Evolutionary conservation across 1,140 invertebrate genomes (phyloP).

Genomic region (Magallana ariakensis): DNA sequence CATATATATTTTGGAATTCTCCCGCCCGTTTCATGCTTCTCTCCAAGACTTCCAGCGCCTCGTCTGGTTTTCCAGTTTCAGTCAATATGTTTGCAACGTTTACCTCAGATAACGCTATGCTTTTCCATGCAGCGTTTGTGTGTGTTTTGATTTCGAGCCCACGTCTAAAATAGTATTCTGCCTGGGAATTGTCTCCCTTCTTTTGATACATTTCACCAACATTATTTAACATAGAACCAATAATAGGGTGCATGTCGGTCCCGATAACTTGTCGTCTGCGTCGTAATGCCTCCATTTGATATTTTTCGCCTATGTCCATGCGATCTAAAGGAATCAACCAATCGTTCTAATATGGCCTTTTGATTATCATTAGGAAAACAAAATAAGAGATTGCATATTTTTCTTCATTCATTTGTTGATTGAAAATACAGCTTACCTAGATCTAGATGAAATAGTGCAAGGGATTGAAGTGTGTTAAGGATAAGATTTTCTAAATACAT

Average conservation of each 20-base stretch:
- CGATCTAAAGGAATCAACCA: conserved; percentile 21
- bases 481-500: conserved; percentile 48
- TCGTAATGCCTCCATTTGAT: conserved; percentile 49
- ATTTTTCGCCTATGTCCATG: conserved; percentile 47
- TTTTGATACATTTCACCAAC: conserved; percentile 51
- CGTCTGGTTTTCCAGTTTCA: conserved; percentile 31
- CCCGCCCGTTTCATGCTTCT: neutral
- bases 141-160: conserved; percentile 52
- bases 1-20: neutral
- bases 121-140: conserved; percentile 50
- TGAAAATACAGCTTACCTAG: conserved; percentile 26
- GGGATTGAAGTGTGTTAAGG: conserved; percentile 46
- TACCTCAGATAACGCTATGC: conserved; percentile 44
- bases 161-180: conserved; percentile 43
- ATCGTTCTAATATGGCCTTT: neutral
- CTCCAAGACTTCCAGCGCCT: conserved; percentile 43
- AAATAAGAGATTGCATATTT: too few relatives aligned
- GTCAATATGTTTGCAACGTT: conserved; percentile 52
- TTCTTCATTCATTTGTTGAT: too few relatives aligned
- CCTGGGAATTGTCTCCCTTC: conserved; percentile 46
- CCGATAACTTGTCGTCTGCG: conserved; percentile 29
- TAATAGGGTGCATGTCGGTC: conserved; percentile 53
- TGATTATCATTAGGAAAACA: neutral
- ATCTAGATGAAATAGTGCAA: conserved; percentile 50
- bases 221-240: conserved; percentile 56